phyloP scores from a whole-genome alignment of 2,797 vertebrate species.

The Siniperca undulata region DNA sequence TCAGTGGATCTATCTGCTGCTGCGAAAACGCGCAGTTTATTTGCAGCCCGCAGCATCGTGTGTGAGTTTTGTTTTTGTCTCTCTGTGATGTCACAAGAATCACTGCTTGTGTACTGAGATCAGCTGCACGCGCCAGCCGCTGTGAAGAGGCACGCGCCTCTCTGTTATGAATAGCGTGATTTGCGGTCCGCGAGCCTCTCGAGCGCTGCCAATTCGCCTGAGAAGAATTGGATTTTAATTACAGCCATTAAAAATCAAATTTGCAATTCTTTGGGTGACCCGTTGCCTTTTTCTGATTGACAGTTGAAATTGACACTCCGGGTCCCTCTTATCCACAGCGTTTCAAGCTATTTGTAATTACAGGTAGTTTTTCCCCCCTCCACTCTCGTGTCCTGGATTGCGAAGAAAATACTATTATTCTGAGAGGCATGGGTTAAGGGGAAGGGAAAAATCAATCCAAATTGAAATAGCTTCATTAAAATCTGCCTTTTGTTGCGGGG shows the following conservation, averaged over 20 bases:
- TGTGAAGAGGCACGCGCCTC: slow-evolving; percentile 71
- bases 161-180: slow-evolving; percentile 83
- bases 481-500: slow-evolving; percentile 92
- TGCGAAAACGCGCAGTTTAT: slow-evolving; percentile 11
- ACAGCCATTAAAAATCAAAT: slow-evolving; percentile 98
- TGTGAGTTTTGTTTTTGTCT: slow-evolving; percentile 66
- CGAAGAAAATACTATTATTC: slow-evolving; percentile 92
- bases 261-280: slow-evolving; percentile 97
- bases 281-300: slow-evolving; percentile 93
- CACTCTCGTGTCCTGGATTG: slow-evolving; percentile 90
- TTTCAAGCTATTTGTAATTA: slow-evolving; percentile 99
- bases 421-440: slow-evolving; percentile 91
- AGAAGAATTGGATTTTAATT: slow-evolving; percentile 97
- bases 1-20: background rate
- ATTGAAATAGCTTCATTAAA: slow-evolving; percentile 97
- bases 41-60: slow-evolving; percentile 29
- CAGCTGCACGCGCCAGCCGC: slow-evolving; percentile 80
- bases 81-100: slow-evolving; percentile 79
- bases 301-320: slow-evolving; percentile 98
- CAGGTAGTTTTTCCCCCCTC: slow-evolving; percentile 91
- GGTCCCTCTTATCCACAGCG: slow-evolving; percentile 93
- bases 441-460: slow-evolving; percentile 93
- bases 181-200: slow-evolving; percentile 85
- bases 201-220: slow-evolving; percentile 79
- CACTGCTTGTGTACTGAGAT: slow-evolving; percentile 74